These are phyloP conservation scores for Urosaurus nigricauda DNA, from an alignment of 2,797 vertebrate species.

Conservation along the genomic window DNA sequence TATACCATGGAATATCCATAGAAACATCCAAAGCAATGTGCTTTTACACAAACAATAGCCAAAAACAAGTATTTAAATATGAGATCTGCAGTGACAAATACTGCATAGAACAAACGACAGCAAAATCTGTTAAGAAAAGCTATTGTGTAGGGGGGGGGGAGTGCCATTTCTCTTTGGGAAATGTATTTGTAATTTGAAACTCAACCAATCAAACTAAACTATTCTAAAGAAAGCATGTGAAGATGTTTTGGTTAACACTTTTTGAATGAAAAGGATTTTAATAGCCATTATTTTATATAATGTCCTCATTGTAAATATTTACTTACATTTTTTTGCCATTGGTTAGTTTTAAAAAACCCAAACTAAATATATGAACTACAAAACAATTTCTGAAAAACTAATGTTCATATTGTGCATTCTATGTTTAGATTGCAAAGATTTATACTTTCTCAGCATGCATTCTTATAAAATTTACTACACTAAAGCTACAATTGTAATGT, in stretches of 20 bases:
- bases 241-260: not conserved
- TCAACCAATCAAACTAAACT: not conserved
- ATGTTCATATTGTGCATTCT: slow-evolving; percentile 24
- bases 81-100: not conserved
- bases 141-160: not conserved
- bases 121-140: not conserved
- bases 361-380: slow-evolving; percentile 25
- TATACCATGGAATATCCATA: not conserved
- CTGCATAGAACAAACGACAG: not conserved
- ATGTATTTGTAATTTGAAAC: not conserved
- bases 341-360: not conserved
- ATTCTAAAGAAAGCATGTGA: slow-evolving; percentile 1
- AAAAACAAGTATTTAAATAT: not conserved
- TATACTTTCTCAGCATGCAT: not conserved
- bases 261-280: not conserved
- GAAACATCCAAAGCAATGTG: not conserved
- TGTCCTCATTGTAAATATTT: slow-evolving; percentile 5
- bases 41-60: not conserved
- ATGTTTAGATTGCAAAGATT: not conserved
- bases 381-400: slow-evolving; percentile 41
- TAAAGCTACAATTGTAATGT: not conserved
- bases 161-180: not conserved
- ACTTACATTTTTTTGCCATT: not conserved
- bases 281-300: slow-evolving; percentile 10
- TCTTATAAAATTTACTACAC: slow-evolving; percentile 29